Conservation (phyloP, 2,797 vertebrate species). For the Gymnoscopelus braueri region DNA sequence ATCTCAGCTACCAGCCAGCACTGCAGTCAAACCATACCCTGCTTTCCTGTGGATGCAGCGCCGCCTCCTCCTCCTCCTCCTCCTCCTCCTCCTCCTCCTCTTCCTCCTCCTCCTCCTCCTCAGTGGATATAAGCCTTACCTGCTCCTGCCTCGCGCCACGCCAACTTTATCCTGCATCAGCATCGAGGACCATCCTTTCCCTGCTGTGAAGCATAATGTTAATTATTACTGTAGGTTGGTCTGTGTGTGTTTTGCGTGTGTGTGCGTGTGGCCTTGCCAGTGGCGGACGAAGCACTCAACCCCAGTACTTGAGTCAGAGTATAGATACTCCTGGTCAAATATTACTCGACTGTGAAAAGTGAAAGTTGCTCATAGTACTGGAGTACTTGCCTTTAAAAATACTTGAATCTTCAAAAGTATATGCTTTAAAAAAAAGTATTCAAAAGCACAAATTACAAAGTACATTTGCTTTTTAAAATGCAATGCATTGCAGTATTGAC, state of each 20-base stretch:
- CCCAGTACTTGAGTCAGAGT: too few species aligned
- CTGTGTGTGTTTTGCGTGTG: background rate
- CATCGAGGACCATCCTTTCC: constrained; percentile 27
- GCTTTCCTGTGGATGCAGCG: background rate
- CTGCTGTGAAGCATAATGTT: background rate
- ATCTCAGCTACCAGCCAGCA: constrained; percentile 44
- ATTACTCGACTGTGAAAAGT: too few species aligned
- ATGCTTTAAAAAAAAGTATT: too few species aligned
- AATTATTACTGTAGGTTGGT: constrained; percentile 4
- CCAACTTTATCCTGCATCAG: constrained; percentile 44
- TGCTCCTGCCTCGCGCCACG: constrained; percentile 40
- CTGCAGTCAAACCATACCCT: constrained; percentile 43
- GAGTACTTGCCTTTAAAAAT: too few species aligned
- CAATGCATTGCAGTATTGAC: too few species aligned
- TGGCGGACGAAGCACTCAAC: too few species aligned
- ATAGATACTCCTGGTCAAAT: too few species aligned
- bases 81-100: background rate
- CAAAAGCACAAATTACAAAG: too few species aligned
- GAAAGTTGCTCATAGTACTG: too few species aligned
- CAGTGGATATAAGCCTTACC: constrained; percentile 50
- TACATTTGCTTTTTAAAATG: too few species aligned
- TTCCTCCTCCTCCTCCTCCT: constrained; percentile 1
- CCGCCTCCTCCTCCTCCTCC: background rate
- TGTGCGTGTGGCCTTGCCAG: background rate
- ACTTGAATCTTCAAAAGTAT: too few species aligned